Percentiles rank a stretch among this genome's conserved stretches.
These are phyloP conservation scores for Drosophila formosana DNA, from an alignment of 2,888 invertebrate species.

Conservation along the genomic window DNA sequence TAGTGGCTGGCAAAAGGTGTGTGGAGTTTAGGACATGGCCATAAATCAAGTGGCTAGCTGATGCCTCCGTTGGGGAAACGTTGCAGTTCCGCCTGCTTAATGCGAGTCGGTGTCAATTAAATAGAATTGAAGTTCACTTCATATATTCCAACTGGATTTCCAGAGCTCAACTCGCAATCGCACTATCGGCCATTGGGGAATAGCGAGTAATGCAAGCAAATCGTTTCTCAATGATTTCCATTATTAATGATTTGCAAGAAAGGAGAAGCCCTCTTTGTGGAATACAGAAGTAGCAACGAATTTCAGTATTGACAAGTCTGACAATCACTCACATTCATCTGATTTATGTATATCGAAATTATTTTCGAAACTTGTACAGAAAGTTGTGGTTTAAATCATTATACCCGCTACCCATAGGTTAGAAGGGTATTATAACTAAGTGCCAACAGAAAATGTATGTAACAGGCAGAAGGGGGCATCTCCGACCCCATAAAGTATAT, in stretches of 20 bases:
- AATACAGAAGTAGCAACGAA: not conserved
- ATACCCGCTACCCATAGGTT: too few relatives aligned
- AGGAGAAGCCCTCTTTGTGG: not conserved
- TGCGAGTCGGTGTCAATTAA: constrained; percentile 56
- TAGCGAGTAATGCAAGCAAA: constrained; percentile 2
- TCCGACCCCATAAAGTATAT: too few relatives aligned
- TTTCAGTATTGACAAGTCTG: not conserved
- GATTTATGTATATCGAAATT: not conserved
- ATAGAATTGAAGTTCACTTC: constrained; percentile 39
- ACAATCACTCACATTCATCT: not conserved
- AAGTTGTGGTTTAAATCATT: too few relatives aligned
- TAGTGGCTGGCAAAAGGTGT: constrained; percentile 58
- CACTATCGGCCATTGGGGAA: constrained; percentile 37
- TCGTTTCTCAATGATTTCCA: constrained; percentile 12
- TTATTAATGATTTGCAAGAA: constrained; percentile 4
- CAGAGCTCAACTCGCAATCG: constrained; percentile 11
- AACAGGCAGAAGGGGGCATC: too few relatives aligned
- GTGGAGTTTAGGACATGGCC: constrained; percentile 66
- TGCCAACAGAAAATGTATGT: too few relatives aligned
- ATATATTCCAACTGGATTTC: constrained; percentile 19
- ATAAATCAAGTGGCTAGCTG: constrained; percentile 65
- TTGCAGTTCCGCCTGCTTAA: constrained; percentile 60
- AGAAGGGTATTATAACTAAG: too few relatives aligned
- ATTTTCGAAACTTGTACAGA: not conserved
- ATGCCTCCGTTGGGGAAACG: constrained; percentile 54